A percentile compares a stretch with the other conserved stretches of the same genome.
Conservation (phyloP, 2,797 vertebrate genomes). For the Argya squamiceps region DNA sequence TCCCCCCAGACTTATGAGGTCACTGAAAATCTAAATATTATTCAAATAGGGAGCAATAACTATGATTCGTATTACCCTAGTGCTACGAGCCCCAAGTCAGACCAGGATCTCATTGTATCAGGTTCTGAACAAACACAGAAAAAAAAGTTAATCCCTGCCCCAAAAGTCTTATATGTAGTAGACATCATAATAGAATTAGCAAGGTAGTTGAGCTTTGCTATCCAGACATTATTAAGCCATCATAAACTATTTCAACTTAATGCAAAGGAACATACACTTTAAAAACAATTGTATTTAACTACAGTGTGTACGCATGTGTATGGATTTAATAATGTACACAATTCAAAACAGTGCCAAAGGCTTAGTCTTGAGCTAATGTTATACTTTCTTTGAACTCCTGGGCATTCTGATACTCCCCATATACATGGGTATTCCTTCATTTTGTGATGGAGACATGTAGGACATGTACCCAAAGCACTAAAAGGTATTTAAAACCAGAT, state of each 20-base stretch:
- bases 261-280: neutral
- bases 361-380: neutral
- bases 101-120: slow-evolving; percentile 69
- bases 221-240: slow-evolving; percentile 13
- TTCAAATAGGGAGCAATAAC: slow-evolving; percentile 65
- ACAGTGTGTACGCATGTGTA: neutral
- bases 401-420: neutral
- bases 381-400: neutral
- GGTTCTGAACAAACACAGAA: slow-evolving; percentile 72
- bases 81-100: slow-evolving; percentile 69
- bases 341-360: neutral
- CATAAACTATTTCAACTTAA: slow-evolving; percentile 2
- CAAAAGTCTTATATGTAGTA: slow-evolving; percentile 32
- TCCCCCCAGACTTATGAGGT: neutral
- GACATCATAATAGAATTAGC: slow-evolving; percentile 43
- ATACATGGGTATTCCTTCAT: neutral
- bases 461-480: neutral
- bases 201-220: slow-evolving; percentile 28
- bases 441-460: neutral
- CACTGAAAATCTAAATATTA: slow-evolving; percentile 51
- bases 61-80: slow-evolving; percentile 68
- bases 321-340: neutral
- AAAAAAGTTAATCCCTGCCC: slow-evolving; percentile 63
- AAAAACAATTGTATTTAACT: neutral
- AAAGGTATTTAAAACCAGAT: neutral